These are phyloP conservation scores for Orgyia antiqua DNA, from an alignment of 2,888 invertebrate species.

Conservation along the genomic window DNA sequence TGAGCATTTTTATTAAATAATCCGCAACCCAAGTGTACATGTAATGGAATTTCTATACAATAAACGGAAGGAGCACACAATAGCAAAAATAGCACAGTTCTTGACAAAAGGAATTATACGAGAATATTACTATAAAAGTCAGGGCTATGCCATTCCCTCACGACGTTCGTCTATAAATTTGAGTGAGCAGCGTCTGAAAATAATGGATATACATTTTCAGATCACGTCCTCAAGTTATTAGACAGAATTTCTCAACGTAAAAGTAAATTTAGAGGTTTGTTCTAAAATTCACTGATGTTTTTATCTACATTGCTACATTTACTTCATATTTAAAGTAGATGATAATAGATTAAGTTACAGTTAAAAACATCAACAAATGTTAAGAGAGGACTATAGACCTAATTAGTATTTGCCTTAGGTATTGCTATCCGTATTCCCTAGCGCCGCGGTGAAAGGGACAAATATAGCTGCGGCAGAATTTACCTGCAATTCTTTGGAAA, in stretches of 20 bases:
- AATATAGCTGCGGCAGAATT: no score
- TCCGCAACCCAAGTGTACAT: slow-evolving; percentile 10
- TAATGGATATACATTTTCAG: slow-evolving; percentile 39
- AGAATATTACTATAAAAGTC: slow-evolving; percentile 35
- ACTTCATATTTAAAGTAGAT: no score
- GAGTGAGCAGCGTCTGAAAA: slow-evolving; percentile 27
- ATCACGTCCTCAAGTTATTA: slow-evolving; percentile 32
- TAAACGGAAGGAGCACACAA: slow-evolving; percentile 17
- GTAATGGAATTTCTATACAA: slow-evolving; percentile 18
- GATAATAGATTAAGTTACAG: no score
- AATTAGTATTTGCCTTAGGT: no score
- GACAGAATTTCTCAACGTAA: slow-evolving; percentile 8
- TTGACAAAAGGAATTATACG: slow-evolving; percentile 34
- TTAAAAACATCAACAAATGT: no score
- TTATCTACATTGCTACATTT: no score
- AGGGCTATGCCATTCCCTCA: slow-evolving; percentile 22
- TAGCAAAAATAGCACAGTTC: slow-evolving; percentile 24
- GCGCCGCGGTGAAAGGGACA: no score
- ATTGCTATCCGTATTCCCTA: no score
- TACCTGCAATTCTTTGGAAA: no score
- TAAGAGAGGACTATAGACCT: no score
- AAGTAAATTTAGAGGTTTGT: no score
- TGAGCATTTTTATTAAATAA: slow-evolving; percentile 13
- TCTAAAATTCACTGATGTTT: no score
- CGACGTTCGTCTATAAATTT: slow-evolving; percentile 37